These are phyloP conservation scores for Parambassis ranga DNA, from an alignment of 2,797 vertebrate genomes.

Conservation along the genomic window DNA sequence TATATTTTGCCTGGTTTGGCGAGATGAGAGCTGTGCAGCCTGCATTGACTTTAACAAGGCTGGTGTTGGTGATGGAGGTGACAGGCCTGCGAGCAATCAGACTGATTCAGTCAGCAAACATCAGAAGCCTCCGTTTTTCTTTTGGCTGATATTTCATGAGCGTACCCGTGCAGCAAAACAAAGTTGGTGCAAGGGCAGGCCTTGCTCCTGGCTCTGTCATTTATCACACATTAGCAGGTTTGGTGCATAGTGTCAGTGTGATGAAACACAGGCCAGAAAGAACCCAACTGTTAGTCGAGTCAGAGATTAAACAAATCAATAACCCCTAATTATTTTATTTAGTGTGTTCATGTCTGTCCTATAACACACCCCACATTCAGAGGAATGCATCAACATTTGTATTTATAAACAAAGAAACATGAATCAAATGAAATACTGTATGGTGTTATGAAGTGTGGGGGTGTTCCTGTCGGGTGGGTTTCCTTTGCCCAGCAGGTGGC, in stretches of 20 bases:
- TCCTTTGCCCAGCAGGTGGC: conserved; percentile 59
- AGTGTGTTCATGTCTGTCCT: neutral
- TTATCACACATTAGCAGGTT: conserved; percentile 61
- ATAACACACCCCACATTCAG: neutral
- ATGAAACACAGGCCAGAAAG: conserved; percentile 35
- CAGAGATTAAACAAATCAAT: neutral
- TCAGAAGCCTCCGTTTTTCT: conserved; percentile 36
- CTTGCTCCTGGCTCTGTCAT: conserved; percentile 49
- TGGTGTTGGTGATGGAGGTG: conserved; percentile 57
- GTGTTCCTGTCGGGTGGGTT: neutral
- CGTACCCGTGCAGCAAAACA: conserved; percentile 7
- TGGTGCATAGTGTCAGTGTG: conserved; percentile 20
- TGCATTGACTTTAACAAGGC: conserved; percentile 29
- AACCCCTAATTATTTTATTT: neutral
- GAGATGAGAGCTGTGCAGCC: neutral
- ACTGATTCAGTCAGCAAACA: conserved; percentile 55
- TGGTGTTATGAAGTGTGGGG: too few species aligned
- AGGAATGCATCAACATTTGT: neutral
- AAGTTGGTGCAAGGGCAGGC: conserved; percentile 45
- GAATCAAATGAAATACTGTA: too few species aligned
- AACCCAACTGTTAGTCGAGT: conserved; percentile 3
- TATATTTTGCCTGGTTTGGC: neutral
- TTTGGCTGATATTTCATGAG: conserved; percentile 43
- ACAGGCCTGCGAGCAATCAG: conserved; percentile 54
- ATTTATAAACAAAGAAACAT: too few species aligned